A percentile compares a stretch with the other conserved stretches of the same genome.
phyloP scores from a whole-genome alignment of 2,888 invertebrate genomes.

The Thera obeliscata region DNA sequence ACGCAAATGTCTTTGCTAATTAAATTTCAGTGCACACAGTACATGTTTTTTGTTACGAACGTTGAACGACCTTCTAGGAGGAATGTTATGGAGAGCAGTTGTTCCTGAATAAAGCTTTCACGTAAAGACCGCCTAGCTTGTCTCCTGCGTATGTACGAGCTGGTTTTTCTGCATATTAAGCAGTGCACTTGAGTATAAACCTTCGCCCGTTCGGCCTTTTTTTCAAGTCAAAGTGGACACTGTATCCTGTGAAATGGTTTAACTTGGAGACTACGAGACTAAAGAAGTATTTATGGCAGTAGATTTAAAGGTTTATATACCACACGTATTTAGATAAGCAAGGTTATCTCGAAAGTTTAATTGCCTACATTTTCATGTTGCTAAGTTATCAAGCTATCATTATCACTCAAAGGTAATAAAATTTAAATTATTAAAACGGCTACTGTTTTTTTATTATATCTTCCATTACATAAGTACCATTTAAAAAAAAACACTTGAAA shows the following conservation, averaged over 20 bases:
- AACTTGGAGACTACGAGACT: not conserved
- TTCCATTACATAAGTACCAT: not conserved
- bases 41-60: not conserved
- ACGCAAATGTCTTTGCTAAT: constrained; percentile 7
- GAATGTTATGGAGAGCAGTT: too few relatives aligned
- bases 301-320: not conserved
- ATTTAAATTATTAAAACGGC: too few relatives aligned
- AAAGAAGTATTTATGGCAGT: not conserved
- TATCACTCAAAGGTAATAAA: not conserved
- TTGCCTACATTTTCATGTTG: not conserved
- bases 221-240: not conserved
- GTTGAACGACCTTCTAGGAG: not conserved
- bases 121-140: too few relatives aligned
- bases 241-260: not conserved
- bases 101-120: not conserved
- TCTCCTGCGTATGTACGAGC: too few relatives aligned
- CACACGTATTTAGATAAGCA: not conserved
- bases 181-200: too few relatives aligned
- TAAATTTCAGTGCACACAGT: constrained; percentile 6
- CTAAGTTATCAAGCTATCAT: not conserved
- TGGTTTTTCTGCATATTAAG: too few relatives aligned
- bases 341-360: constrained; percentile 1
- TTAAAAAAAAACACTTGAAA: too few relatives aligned
- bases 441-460: too few relatives aligned
- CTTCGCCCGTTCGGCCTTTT: too few relatives aligned